Evolutionary conservation across 2,888 invertebrate species (phyloP).

Genomic region (Meghimatium bilineatum): DNA sequence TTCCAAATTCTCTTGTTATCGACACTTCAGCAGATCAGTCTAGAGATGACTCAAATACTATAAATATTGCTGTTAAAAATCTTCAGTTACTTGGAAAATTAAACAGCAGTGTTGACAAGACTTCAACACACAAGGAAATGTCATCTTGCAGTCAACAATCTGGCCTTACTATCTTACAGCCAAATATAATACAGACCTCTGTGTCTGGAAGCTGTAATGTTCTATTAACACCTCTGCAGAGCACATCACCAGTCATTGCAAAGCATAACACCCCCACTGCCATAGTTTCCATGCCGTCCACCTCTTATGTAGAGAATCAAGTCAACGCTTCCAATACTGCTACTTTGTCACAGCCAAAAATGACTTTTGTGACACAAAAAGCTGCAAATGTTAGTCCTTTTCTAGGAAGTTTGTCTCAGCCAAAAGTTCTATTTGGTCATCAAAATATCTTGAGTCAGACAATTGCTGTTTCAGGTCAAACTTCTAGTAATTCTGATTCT

Average conservation of each 20-base stretch:
- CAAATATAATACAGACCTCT: not conserved
- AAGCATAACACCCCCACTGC: not conserved
- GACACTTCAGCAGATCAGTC: not conserved
- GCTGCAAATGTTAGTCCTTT: not conserved
- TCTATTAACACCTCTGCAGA: not conserved
- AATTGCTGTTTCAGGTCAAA: not conserved
- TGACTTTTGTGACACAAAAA: not conserved
- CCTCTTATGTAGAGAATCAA: not conserved
- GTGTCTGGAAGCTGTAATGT: not conserved
- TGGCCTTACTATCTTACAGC: constrained; percentile 17
- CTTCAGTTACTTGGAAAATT: constrained; percentile 4
- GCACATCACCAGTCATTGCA: not conserved
- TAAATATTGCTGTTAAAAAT: constrained; percentile 22
- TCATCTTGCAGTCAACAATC: not conserved
- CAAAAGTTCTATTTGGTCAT: not conserved
- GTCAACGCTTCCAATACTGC: not conserved
- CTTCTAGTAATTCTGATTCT: not conserved
- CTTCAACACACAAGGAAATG: not conserved
- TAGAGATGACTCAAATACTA: not conserved
- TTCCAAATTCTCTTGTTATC: constrained; percentile 6
- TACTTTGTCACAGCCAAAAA: not conserved
- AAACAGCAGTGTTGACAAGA: not conserved
- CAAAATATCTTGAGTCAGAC: not conserved
- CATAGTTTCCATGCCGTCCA: not conserved
- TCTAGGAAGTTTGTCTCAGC: not conserved